phyloP scores from a whole-genome alignment of 2,888 invertebrate species.

The Carabus problematicus region DNA sequence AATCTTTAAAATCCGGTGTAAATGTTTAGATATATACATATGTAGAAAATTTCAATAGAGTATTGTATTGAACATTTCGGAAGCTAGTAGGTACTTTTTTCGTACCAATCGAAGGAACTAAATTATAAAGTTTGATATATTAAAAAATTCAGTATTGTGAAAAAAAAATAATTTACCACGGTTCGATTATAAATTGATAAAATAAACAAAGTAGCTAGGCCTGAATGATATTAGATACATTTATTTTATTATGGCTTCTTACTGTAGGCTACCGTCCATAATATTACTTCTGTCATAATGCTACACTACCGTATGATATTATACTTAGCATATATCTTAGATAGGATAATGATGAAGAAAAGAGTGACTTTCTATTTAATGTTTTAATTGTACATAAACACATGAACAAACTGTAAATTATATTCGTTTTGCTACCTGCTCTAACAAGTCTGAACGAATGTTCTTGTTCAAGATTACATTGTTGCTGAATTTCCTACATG shows the following conservation, averaged over 20 bases:
- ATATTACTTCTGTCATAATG: not conserved
- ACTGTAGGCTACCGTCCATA: constrained; percentile 39
- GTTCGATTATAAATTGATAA: constrained; percentile 19
- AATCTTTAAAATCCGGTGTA: constrained; percentile 16
- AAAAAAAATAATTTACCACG: constrained; percentile 9
- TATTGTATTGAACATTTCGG: constrained; percentile 39
- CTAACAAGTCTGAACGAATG: too few species aligned
- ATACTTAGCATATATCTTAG: too few species aligned
- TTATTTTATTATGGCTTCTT: constrained; percentile 26
- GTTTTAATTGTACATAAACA: too few species aligned
- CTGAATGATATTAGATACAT: constrained; percentile 22
- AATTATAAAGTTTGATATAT: constrained; percentile 12
- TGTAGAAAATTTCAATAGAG: constrained; percentile 31
- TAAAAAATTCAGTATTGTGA: constrained; percentile 24
- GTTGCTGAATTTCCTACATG: too few species aligned
- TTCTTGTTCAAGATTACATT: too few species aligned
- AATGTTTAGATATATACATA: constrained; percentile 26
- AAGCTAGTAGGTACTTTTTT: constrained; percentile 40
- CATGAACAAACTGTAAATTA: too few species aligned
- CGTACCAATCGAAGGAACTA: constrained; percentile 31
- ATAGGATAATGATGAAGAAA: too few species aligned
- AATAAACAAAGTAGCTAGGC: constrained; percentile 25
- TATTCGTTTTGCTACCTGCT: too few species aligned
- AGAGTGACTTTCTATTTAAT: too few species aligned
- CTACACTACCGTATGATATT: too few species aligned